Evolutionary conservation across 2,888 invertebrate genomes (phyloP), one percentile per base, ranked within the genome.

Genomic region (Tipula unca): DNA sequence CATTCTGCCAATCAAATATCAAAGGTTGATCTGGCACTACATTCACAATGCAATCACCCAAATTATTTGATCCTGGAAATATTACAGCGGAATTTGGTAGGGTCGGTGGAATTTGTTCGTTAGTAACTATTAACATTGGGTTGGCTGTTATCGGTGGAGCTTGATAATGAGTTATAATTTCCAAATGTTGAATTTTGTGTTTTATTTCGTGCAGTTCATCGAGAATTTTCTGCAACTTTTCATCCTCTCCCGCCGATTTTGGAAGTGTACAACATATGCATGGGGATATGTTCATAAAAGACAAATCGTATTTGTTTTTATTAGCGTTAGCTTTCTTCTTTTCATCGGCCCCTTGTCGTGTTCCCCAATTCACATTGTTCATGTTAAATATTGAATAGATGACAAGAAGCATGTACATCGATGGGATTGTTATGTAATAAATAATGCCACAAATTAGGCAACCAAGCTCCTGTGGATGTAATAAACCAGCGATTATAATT

Each of bases 361-460:
- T 98, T 4, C 98, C 98, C 98, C 98, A 98, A 0, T 95, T 95
- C 2, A 98, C 96, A 88, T 97, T 96, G 90, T 98, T 97, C 91
- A 98, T 93, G 90, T 98, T 98, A 89, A 97, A 97, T 35, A 98
- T 92, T 0, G 98, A 97, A 90, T 97, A 98, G 86, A 98, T 95
- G 87, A 98, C 95, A 85, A 98, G 92, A 89, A 98, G 91, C 93
- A 98, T 94, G 90, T 98, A 98, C 95, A 98, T 98, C 87, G 97
- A 96, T 0, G 98, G 98, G 85, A 98, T 96, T 6, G 97, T 96
- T 85, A 98, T 94, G 89, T 96, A 96, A 90, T 98, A 98, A 69
- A 98, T 93, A 86, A 94, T 89, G n/a, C 96, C 93, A 88, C 94
- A 95, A 54, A 94, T 89, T n/a, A 98, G 90, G 87, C 96, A 97